These are phyloP conservation scores for Rhizoglyphus robini DNA, from an alignment of 1,140 invertebrate genomes.

Conservation along the genomic window DNA sequence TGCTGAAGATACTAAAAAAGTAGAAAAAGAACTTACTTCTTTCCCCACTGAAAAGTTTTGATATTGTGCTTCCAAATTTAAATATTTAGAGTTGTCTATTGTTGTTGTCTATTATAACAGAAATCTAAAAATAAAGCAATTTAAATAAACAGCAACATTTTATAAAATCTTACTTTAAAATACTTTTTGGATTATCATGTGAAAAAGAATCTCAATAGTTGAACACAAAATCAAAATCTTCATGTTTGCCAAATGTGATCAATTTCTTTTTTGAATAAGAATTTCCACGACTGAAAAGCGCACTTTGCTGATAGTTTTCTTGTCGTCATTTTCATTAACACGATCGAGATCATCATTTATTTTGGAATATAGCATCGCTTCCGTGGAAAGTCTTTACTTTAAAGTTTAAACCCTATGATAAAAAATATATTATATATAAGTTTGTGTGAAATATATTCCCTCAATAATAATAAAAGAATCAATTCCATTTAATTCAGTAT, in stretches of 20 bases:
- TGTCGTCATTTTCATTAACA: slow-evolving; percentile 40
- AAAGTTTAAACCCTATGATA: slow-evolving; percentile 42
- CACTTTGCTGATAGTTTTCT: slow-evolving; percentile 55
- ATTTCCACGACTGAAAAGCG: slow-evolving; percentile 80
- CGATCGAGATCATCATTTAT: slow-evolving; percentile 85
- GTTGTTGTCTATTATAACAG: slow-evolving; percentile 58
- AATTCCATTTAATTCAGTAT: slow-evolving; percentile 51
- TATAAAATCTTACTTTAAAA: background rate
- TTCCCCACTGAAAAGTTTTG: slow-evolving; percentile 59
- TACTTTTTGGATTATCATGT: slow-evolving; percentile 17
- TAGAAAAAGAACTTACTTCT: slow-evolving; percentile 32
- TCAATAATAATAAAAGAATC: slow-evolving; percentile 76
- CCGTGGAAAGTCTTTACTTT: slow-evolving; percentile 90
- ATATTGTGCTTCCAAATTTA: slow-evolving; percentile 84
- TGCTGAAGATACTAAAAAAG: background rate
- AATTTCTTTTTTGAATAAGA: slow-evolving; percentile 94
- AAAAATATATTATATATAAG: slow-evolving; percentile 66
- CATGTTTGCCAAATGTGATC: slow-evolving; percentile 93
- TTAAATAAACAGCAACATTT: slow-evolving; percentile 1
- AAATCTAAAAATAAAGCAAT: slow-evolving; percentile 49
- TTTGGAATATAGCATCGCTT: slow-evolving; percentile 84
- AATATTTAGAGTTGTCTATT: slow-evolving; percentile 63
- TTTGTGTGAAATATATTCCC: slow-evolving; percentile 60
- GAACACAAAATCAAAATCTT: slow-evolving; percentile 79
- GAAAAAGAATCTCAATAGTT: slow-evolving; percentile 61